Percentiles rank a stretch among this genome's conserved stretches.
Evolutionary conservation across 1,140 invertebrate genomes (phyloP).

Genomic region (Halyomorpha halys): DNA sequence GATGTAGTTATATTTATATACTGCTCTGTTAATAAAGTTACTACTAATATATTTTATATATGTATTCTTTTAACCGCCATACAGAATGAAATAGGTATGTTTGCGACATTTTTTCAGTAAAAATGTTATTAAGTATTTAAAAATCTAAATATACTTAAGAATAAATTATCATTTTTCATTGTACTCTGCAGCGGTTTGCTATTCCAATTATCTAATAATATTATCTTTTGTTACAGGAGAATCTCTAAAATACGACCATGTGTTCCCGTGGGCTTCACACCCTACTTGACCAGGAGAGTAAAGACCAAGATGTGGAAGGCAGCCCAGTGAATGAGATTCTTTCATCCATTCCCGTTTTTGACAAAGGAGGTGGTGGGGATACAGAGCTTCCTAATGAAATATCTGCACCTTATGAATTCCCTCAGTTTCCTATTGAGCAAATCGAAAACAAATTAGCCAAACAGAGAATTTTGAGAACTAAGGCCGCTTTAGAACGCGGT

Average conservation of each 20-base stretch:
- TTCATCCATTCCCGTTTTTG: not conserved
- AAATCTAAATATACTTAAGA: too few relatives aligned
- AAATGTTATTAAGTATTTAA: too few relatives aligned
- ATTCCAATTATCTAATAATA: not conserved
- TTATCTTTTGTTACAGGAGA: not conserved
- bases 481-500: constrained; percentile 50
- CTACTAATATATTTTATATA: too few relatives aligned
- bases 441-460: constrained; percentile 85
- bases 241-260: not conserved
- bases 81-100: too few relatives aligned
- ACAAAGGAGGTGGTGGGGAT: not conserved
- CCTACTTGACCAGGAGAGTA: not conserved
- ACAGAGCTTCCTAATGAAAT: constrained; percentile 15
- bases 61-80: too few relatives aligned
- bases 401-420: constrained; percentile 66
- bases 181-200: too few relatives aligned
- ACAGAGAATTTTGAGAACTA: constrained; percentile 53
- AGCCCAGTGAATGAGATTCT: not conserved
- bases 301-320: constrained; percentile 4
- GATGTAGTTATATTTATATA: too few relatives aligned
- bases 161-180: too few relatives aligned
- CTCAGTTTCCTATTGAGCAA: constrained; percentile 92
- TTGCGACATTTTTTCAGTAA: too few relatives aligned
- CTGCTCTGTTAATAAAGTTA: too few relatives aligned
- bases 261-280: constrained; percentile 5